Base-by-base conservation (phyloP, 2,113 vertebrate genomes). In the Pelusios castaneus region DNA sequence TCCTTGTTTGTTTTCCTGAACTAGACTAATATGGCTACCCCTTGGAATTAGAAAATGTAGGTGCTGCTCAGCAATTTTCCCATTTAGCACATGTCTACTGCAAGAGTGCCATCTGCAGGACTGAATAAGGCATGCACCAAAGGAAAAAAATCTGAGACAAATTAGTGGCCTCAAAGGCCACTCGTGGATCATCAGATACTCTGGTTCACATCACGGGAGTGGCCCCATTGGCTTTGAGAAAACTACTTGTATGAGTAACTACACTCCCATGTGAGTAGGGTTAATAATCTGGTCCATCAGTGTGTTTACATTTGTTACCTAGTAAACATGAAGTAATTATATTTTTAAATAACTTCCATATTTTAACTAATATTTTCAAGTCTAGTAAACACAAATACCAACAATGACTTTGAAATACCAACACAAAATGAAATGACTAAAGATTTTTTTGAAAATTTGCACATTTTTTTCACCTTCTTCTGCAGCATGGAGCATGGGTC, bases 71-170 rank as follows among this genome's bases (percentile, higher is more conserved):
- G 38, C 21, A 4, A 24, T 38, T 88, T 41, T 70, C 31, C 24
- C 34, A 55, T 3, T 1, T 0, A 19, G 78, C 88, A 45, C 24
- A 76, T 45, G 47, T 54, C 91, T 95, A 89, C 89, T 89, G 89
- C 96, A 95, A 90, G 92, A 54, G 83, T 94, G 95, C 96, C 97
- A 95, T 24, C 97, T 95, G 70, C 94, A 95, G 97, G 96, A 49
- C 92, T 11, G 16, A 17, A 0, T 2, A 45, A 67, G 5, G 2
- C 4, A 80, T 89, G 90, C 84, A 91, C 54, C 22, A 86, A 83
- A 47, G 51, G 4, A 43, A n/a, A 58, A 86, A 49, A 17, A 49
- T 22, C 8, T 22, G 47, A 54, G 41, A 4, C 43, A 54, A 31
- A 9, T 78, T 41, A 51, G 13, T 3, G 13, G 45, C 51, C 51